These are phyloP conservation scores for Platalea minor DNA, from an alignment of 2,797 vertebrate species.

Conservation along the genomic window DNA sequence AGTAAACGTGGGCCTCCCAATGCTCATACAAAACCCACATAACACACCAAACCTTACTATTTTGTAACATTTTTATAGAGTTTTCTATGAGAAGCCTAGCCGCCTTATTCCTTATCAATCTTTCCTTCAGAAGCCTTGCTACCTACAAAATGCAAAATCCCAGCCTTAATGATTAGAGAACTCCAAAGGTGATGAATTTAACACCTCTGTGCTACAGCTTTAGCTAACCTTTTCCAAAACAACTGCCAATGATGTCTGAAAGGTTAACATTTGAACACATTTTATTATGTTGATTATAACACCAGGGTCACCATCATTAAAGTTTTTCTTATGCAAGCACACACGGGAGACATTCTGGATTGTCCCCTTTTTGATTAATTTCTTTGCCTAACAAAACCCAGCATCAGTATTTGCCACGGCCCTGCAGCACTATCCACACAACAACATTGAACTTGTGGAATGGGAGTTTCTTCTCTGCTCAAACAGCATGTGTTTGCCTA, in stretches of 20 bases:
- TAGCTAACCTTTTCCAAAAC: not conserved
- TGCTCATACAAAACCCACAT: not conserved
- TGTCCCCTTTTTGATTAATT: not conserved
- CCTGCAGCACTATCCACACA: not conserved
- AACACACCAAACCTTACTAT: not conserved
- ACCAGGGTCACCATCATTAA: not conserved
- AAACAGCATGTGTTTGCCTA: not conserved
- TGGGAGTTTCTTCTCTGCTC: not conserved
- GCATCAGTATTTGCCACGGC: not conserved
- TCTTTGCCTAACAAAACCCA: not conserved
- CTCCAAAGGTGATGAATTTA: not conserved
- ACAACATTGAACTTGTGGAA: not conserved
- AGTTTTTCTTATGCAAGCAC: not conserved
- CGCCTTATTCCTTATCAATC: not conserved
- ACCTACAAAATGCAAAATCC: not conserved
- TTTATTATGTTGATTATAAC: not conserved
- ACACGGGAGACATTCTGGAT: rapidly evolving
- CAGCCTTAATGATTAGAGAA: not conserved
- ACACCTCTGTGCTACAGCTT: not conserved
- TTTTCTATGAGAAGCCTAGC: not conserved
- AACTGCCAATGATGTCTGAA: not conserved
- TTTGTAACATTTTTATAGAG: not conserved
- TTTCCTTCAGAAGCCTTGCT: not conserved
- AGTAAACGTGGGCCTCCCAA: not conserved
- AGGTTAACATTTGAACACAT: not conserved